Percentiles rank a stretch among this genome's conserved stretches.
These are phyloP conservation scores for Eurosta solidaginis DNA, from an alignment of 1,140 invertebrate genomes.

Conservation along the genomic window DNA sequence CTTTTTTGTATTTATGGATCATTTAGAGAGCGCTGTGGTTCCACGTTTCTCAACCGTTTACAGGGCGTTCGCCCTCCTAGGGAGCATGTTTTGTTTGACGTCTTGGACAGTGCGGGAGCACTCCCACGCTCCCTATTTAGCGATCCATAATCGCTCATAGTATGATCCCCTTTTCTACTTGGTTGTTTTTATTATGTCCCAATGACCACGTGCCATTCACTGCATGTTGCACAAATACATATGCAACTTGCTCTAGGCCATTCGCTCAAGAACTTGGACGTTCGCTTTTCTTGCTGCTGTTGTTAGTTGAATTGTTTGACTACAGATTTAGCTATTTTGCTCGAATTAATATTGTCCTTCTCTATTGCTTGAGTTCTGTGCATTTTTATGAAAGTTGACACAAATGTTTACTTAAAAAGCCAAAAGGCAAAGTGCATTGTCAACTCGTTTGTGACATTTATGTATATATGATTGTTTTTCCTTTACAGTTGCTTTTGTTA, in stretches of 20 bases:
- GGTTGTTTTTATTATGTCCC: no score
- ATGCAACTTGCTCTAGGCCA: background rate
- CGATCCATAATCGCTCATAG: no score
- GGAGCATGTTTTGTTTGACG: no score
- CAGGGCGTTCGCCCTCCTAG: no score
- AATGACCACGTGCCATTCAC: background rate
- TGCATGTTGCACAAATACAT: background rate
- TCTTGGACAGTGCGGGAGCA: no score
- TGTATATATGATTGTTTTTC: background rate
- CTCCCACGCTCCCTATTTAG: no score
- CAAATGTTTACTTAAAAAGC: constrained; percentile 17
- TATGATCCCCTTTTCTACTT: no score
- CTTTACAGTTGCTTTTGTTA: background rate
- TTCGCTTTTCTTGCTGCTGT: background rate
- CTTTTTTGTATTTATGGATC: no score
- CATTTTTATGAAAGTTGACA: background rate
- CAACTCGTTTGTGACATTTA: background rate
- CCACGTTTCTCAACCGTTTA: no score
- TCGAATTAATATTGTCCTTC: background rate
- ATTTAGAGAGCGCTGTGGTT: no score
- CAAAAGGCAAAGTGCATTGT: constrained; percentile 1
- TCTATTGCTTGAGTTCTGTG: background rate
- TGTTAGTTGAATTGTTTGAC: background rate
- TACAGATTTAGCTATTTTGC: no score
- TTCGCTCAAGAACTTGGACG: background rate